Base-by-base conservation (phyloP, 2,888 invertebrate species). In the Argyresthia goedartella region DNA sequence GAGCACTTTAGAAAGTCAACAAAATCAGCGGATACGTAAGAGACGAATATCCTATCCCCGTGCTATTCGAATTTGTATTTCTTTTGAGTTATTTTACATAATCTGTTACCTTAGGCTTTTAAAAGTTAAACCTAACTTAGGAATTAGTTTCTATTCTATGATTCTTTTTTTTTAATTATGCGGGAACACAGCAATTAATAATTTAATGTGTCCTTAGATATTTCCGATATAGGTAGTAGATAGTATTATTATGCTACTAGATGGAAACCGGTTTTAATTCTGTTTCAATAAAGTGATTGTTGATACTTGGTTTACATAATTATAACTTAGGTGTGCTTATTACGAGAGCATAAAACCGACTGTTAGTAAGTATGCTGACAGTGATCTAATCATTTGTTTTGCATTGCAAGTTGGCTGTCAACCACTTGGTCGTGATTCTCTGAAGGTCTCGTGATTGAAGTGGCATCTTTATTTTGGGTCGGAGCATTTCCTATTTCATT, bases 1-100 rank as follows among this genome's bases (percentile, higher is more conserved):
- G 73, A 81, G 76, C 76, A 81, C 81, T 82, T 87, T 87, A 86
- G 87, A 87, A 87, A 87, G 87, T 86, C 78, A 81, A 43, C 49
- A 14, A 11, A n/a, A 47, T 42, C 8, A 25, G 10, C 36, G 50
- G 33, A 50, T 16, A 50, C 13, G 15, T 36, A 35, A 39, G 39
- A 14, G 49, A 41, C 14, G n/a, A 39, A 49, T 41, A 11, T 39
- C n/a, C 36, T 35, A 11, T 35, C 47, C 7, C 10, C 36, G 25
- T 36, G 44, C 14, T 11, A 14, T 33, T 41, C 43, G 11, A 13
- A 50, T 50, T 65, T 65, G 54, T 46, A 61, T 58, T 59, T 61
- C 59, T 56, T 55, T 55, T 50, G 33, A 15, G 25, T 13, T 33
- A 13, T 43, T 50, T 50, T 16, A 13, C 50, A 43, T 50, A 34